Evolutionary conservation across 2,888 invertebrate species (phyloP), one percentile per base, ranked within the genome.

Genomic region (Stenurella melanura): DNA sequence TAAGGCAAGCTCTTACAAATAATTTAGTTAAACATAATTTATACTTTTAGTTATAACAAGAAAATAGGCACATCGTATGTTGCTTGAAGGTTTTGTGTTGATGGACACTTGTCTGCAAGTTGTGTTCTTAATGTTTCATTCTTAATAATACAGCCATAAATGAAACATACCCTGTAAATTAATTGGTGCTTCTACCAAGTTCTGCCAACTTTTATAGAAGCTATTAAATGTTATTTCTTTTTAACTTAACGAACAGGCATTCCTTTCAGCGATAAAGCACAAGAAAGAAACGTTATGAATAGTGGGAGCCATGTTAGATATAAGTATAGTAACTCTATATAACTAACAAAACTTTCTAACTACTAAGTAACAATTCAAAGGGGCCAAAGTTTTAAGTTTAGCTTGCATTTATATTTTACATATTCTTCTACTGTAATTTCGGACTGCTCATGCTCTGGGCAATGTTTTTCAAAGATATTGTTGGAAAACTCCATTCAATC

Each of bases 351-450:
- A 58, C 19, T 58, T 58, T 58, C 6, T 50, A 50, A 15, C 58
- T 57, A 19, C 58, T 19, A 15, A 17, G 10, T 17, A 69, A 34
- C 57, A n/a, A 69, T 57, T 69, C 69, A 57, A 56, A 69, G 17
- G n/a, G 9, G 57, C 18, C 57, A 34, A 69, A 69, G 50, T 68
- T 68, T 68, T 68, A 54, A 26, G 54, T 68, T 68, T 68, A 56
- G 26, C 30, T 30, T 54, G 18, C 56, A 68, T 54, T 42, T 56
- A 42, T 68, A 54, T 54, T 42, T 68, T 68, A 68, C 21, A 54
- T 26, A 68, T 42, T 68, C 54, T 18, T 17, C n/a, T 19, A 11
- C 7, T 58, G 58, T 58, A 15, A 58, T 58, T 58, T 21, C 21
- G 11, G 15, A 56, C 30, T 18, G 68, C 68, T 54, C 68, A n/a